Base-by-base conservation (phyloP, 2,797 vertebrate species). In the Danio albolineatus region DNA sequence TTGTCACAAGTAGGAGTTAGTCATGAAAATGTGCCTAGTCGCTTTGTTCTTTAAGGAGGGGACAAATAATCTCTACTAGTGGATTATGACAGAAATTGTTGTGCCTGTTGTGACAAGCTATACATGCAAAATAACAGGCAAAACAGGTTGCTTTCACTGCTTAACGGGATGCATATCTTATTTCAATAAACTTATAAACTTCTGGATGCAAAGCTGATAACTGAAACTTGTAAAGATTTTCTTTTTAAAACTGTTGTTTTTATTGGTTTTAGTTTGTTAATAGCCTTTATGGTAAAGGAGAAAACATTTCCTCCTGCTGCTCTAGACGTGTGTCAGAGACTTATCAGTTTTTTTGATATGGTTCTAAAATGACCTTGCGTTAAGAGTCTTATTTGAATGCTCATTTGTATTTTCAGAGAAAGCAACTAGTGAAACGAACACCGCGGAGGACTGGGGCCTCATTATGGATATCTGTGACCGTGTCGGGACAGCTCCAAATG, bases 401-500 rank as follows among this genome's bases (percentile, higher is more conserved):
- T 54, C 38, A 73, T 81, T 79, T 74, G 46, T 62, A 21, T 89
- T 91, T 92, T 2, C 64, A 99, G 98, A 99, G 89, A 99, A 99
- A 85, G 96, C 95, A 44, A 99, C 98, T 53, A 96, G 95, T 94
- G 98, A 99, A 89, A 96, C 90, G 73, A 98, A 96, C 89, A 99
- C 97, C 65, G 84, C 90, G 16, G 97, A 99, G 80, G 96, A 99
- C 81, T 99, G 98, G 98, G 95, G 93, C 12, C 94, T 98, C 10
- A 98, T 99, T 77, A 95, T 99, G 97, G 98, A 99, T 73, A 98
- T 99, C 84, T 99, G 97, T 80, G 98, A 99, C 87, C 96, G 94
- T 86, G 94, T 98, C 87, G 96, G 95, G 76, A 96, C 95, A 3
- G 95, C 95, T 80, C 83, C 96, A 43, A 99, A 96, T 41, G 98